Percentiles rank a stretch among this genome's conserved stretches.
phyloP scores from a whole-genome alignment of 1,140 invertebrate genomes.

The Carposina sasakii region DNA sequence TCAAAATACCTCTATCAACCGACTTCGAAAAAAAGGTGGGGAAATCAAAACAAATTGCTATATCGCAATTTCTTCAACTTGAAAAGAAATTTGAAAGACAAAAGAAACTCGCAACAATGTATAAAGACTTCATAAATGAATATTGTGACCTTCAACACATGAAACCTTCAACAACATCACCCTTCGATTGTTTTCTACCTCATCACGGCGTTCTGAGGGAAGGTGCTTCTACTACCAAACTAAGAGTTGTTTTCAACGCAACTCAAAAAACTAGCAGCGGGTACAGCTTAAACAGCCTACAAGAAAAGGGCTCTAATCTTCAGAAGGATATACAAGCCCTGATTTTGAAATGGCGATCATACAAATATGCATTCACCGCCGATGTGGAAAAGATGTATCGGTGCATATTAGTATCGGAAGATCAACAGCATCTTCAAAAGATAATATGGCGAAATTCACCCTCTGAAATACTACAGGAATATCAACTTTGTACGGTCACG shows the following conservation, averaged over 20 bases:
- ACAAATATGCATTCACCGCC: conserved; percentile 12
- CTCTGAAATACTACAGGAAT: conserved; percentile 11
- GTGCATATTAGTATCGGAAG: conserved; percentile 5
- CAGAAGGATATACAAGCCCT: conserved; percentile 16
- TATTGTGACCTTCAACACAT: conserved; percentile 3
- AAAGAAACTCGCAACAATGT: conserved; percentile 9
- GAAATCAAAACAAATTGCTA: conserved; percentile 10
- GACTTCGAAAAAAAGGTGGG: conserved; percentile 17
- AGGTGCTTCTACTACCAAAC: not conserved
- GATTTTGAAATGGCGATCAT: conserved; percentile 16
- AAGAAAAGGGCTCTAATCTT: conserved; percentile 16
- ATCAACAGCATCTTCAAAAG: conserved; percentile 16
- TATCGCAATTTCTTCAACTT: conserved; percentile 20
- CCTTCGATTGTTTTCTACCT: conserved; percentile 3
- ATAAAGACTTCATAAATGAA: conserved; percentile 9
- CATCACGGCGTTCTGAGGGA: conserved; percentile 11
- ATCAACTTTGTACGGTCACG: not conserved
- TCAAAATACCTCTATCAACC: conserved; percentile 15
- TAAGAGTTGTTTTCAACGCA: conserved; percentile 15
- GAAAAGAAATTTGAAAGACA: conserved; percentile 14
- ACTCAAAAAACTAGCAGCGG: conserved; percentile 9
- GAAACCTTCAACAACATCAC: not conserved
- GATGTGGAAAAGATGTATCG: conserved; percentile 19
- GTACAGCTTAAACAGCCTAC: conserved; percentile 10
- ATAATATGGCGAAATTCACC: conserved; percentile 14